Evolutionary conservation across 2,888 invertebrate species (phyloP), one percentile per base, ranked within the genome.

Genomic region (Mimas tiliae): DNA sequence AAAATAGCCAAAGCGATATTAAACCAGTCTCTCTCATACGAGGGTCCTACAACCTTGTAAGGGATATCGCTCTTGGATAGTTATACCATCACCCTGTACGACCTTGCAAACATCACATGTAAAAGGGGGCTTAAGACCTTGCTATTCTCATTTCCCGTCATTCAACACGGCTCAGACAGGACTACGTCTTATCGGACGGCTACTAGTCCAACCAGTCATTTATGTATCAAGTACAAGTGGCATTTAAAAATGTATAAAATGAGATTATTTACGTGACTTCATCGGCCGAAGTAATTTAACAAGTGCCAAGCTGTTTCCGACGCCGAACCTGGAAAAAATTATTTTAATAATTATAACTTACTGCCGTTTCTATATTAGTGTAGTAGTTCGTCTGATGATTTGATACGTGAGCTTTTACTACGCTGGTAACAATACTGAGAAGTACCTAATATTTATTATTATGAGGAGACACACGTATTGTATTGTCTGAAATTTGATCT

Each of bases 241-340:
- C 64, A 64, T 67, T 66, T 9, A 62, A 68, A 11, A 21, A 58
- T 50, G 38, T 65, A 55, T 33, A 38, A 7, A 38, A n/a, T 42
- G 11, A 38, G 19, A 42, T 19, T 65, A 74, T 84, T 84, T 80
- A 92, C 92, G 63, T 63, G 92, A 92, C 78, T 87, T 88, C 77
- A 92, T 74, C 7, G 91, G 87, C 1, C 88, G 81, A 9, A 91
- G 70, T n/a, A 92, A 79, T 74, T 89, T 90, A 1, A 90, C 78
- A n/a, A 92, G 71, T 1, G 87, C 88, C 45, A 91, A 69, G 70
- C 92, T 92, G 70, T 92, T 91, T 47, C 84, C 85, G 7, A 89
- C 87, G 33, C 91, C 90, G 68, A 92, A 92, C 68, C 92, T 92
- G 74, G 64, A 85, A 81, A 52, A 65, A 51, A 21, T 9, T 21